Percentiles rank a stretch among this genome's conserved stretches.
These are phyloP conservation scores for Trissoscelio sp. DNA, from an alignment of 2,888 invertebrate species.

Conservation along the genomic window DNA sequence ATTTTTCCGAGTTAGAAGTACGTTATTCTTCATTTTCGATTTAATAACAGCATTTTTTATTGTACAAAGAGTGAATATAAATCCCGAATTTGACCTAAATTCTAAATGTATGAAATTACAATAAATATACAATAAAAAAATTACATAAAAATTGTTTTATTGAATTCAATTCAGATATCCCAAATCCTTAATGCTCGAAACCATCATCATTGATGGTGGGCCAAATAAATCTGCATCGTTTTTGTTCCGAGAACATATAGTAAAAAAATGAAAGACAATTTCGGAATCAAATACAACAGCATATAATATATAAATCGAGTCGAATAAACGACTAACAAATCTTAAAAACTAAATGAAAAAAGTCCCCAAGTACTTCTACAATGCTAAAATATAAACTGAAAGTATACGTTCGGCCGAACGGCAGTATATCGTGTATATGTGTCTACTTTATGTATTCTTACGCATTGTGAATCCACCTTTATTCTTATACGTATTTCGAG, in stretches of 20 bases:
- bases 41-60: too few relatives aligned
- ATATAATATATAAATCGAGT: conserved; percentile 7
- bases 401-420: not conserved
- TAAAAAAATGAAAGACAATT: not conserved
- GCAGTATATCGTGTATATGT: conserved; percentile 10
- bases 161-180: too few relatives aligned
- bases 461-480: conserved; percentile 35
- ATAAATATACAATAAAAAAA: too few relatives aligned
- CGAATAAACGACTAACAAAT: conserved; percentile 10
- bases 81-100: too few relatives aligned
- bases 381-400: conserved; percentile 28
- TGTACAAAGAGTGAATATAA: too few relatives aligned
- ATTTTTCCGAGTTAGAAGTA: too few relatives aligned
- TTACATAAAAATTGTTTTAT: too few relatives aligned
- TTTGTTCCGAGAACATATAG: not conserved
- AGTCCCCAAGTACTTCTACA: conserved; percentile 2
- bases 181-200: too few relatives aligned
- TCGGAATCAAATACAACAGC: not conserved
- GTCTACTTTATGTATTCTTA: conserved; percentile 29
- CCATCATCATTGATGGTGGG: not conserved
- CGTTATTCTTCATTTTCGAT: too few relatives aligned
- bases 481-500: conserved; percentile 32
- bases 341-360: conserved; percentile 41
- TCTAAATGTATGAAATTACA: too few relatives aligned
- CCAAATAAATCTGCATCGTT: not conserved